These are phyloP conservation scores for Scarus forsteni DNA, from an alignment of 2,797 vertebrate genomes.

Conservation along the genomic window DNA sequence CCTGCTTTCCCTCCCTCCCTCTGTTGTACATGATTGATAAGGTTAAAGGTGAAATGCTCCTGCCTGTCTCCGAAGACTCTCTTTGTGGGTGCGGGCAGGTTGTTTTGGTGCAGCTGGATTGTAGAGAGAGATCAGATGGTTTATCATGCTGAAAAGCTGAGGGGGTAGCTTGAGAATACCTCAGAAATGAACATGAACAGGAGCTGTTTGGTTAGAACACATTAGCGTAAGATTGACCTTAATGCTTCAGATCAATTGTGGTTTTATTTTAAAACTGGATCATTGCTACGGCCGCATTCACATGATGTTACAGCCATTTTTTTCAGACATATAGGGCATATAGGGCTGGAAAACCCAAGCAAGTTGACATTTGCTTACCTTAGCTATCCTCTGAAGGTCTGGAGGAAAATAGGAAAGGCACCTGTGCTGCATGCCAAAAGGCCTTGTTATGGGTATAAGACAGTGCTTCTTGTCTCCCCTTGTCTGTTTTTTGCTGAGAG, in stretches of 20 bases:
- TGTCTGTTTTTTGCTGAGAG: too few species aligned
- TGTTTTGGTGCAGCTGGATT: slow-evolving; percentile 6
- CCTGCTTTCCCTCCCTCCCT: slow-evolving; percentile 40
- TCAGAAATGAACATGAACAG: background rate
- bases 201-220: background rate
- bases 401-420: too few species aligned
- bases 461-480: too few species aligned
- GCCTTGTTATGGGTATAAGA: too few species aligned
- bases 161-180: background rate
- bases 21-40: slow-evolving; percentile 71
- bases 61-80: slow-evolving; percentile 34
- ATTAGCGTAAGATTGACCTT: background rate
- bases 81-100: slow-evolving; percentile 17
- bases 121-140: slow-evolving; percentile 1
- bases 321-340: too few species aligned
- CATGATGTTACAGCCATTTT: too few species aligned
- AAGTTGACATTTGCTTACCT: too few species aligned
- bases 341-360: too few species aligned
- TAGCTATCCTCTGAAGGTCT: too few species aligned
- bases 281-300: too few species aligned
- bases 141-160: background rate
- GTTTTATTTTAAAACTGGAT: too few species aligned
- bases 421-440: too few species aligned
- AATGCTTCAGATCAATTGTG: background rate
- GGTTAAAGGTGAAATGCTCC: slow-evolving; percentile 60